A percentile compares a stretch with the other conserved stretches of the same genome.
These are phyloP conservation scores for Helicoverpa zea DNA, from an alignment of 1,140 invertebrate species.

Conservation along the genomic window DNA sequence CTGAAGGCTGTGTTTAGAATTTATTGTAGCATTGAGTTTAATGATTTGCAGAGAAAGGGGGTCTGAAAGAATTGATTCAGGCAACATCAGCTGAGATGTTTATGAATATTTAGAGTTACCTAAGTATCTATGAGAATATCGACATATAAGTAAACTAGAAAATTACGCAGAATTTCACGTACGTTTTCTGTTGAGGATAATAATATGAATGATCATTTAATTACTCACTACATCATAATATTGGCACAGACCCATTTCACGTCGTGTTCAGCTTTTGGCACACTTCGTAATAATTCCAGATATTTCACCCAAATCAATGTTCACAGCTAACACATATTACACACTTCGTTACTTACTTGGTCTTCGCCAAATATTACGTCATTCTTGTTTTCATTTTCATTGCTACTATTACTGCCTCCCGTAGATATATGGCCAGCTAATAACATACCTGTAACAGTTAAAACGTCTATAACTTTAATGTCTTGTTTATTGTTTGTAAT, in stretches of 20 bases:
- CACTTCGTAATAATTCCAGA: slow-evolving; percentile 10
- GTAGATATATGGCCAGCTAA: slow-evolving; percentile 15
- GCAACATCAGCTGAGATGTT: no score
- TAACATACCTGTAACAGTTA: slow-evolving; percentile 12
- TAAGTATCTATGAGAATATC: no score
- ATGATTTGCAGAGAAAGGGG: background rate
- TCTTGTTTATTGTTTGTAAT: slow-evolving; percentile 16
- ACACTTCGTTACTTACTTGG: no score
- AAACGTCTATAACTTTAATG: slow-evolving; percentile 1
- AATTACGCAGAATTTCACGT: no score
- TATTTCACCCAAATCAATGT: slow-evolving; percentile 23
- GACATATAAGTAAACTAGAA: no score
- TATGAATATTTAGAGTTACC: no score
- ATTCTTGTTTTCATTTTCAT: slow-evolving; percentile 17
- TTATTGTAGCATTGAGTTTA: background rate
- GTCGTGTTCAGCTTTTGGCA: slow-evolving; percentile 2
- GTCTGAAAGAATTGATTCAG: background rate
- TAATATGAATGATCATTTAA: slow-evolving; percentile 1
- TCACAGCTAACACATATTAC: background rate
- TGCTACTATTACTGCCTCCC: background rate
- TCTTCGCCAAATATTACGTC: slow-evolving; percentile 2
- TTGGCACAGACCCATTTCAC: background rate
- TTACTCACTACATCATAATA: background rate
- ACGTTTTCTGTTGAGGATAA: background rate
- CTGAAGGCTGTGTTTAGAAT: background rate